Base-by-base conservation (phyloP, 2,797 vertebrate species). In the Lates japonicus region DNA sequence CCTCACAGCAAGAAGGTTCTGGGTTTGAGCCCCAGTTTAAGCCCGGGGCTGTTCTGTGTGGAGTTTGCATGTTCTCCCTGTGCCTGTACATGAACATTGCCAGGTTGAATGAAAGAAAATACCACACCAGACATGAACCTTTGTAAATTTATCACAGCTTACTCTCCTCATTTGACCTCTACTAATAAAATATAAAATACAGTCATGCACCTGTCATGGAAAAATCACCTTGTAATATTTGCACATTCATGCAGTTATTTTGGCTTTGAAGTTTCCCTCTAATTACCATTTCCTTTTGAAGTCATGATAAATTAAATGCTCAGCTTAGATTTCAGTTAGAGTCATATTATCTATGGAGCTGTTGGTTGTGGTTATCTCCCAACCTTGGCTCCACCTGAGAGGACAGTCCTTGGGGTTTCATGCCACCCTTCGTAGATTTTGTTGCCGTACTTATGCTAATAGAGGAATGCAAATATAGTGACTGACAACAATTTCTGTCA, bases 241-340 rank as follows among this genome's bases (percentile, higher is more conserved):
- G 69, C 73, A 76, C 81, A 86, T 85, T 78, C 55, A 83, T 80
- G 62, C 76, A 86, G 65, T 76, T 88, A 80, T 63, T 74, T 70
- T 70, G 29, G 57, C 89, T 94, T 92, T 92, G 79, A 89, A 87
- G 80, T 87, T 71, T 58, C 67, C 41, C 42, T 80, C 64, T 93
- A 83, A 92, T 91, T 88, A 81, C 59, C 37, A 55, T 85, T 89
- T 88, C 54, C 74, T 84, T 93, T 91, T 91, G 81, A 92, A 91
- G 89, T 84, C 41, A n/a, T 70, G 41, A 78, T 72, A 73, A 83
- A 90, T 88, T 37, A 77, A 86, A 82, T 66, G 71, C 55, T 86
- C 62, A 68, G 54, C 83, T 86, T 82, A 81, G 70, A 92, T 90
- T 89, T 76, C 60, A 48, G 39, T 22, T 54, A 13, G 75, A 80